Conservation (phyloP, 2,888 invertebrate species). For the Noctua fimbriata region DNA sequence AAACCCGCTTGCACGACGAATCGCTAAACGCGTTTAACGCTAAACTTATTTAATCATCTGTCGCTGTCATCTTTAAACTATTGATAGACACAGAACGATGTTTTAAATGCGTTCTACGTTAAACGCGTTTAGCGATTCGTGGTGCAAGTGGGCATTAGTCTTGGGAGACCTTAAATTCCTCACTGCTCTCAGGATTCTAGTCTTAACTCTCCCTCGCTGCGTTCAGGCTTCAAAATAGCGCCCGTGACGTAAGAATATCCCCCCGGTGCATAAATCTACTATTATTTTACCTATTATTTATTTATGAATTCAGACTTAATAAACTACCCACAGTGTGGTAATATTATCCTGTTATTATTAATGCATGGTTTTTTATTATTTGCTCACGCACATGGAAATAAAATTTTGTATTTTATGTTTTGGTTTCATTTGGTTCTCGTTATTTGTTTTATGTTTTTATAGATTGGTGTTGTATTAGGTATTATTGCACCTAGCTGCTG, state of each 20-base stretch:
- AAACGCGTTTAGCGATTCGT: too few species aligned
- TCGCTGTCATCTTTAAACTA: too few species aligned
- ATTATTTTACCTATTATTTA: neutral
- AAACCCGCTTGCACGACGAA: too few species aligned
- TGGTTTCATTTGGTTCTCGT: conserved; percentile 52
- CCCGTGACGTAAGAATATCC: neutral
- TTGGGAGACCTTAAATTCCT: neutral
- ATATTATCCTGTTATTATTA: neutral
- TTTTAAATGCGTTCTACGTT: too few species aligned
- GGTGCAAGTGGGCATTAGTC: too few species aligned
- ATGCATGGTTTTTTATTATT: conserved; percentile 39
- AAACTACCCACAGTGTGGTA: conserved; percentile 6
- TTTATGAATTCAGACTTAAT: conserved; percentile 2
- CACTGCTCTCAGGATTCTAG: neutral
- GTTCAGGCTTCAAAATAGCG: neutral
- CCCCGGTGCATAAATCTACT: neutral
- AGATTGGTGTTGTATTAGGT: neutral
- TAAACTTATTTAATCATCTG: too few species aligned
- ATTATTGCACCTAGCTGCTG: neutral
- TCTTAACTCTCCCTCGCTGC: neutral
- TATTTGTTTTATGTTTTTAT: neutral
- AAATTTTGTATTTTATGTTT: conserved; percentile 38
- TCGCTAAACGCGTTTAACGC: too few species aligned
- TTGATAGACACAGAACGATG: too few species aligned
- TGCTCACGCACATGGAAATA: conserved; percentile 21